A percentile compares a stretch with the other conserved stretches of the same genome.
Conservation (phyloP, 2,888 invertebrate species). For the Diaperis boleti region DNA sequence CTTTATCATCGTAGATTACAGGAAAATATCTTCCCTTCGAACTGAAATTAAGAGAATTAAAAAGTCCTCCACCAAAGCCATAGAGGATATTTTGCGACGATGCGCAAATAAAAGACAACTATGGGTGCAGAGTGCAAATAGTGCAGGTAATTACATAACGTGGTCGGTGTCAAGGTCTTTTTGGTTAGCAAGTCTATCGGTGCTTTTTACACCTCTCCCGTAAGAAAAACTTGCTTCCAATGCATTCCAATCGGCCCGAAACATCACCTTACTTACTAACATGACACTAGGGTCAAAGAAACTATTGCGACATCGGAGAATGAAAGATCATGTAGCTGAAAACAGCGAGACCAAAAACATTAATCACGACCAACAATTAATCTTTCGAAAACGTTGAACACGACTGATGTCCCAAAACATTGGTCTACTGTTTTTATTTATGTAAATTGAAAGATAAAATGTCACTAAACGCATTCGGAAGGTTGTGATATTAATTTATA, state of each 20-base stretch:
- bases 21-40: background rate
- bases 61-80: constrained; percentile 7
- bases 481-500: too few relatives aligned
- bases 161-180: constrained; percentile 48
- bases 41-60: background rate
- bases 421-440: background rate
- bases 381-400: constrained; percentile 15
- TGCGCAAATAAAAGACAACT: constrained; percentile 10
- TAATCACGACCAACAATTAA: constrained; percentile 23
- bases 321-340: constrained; percentile 19
- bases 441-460: background rate
- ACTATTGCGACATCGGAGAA: constrained; percentile 25
- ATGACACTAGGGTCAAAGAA: constrained; percentile 25
- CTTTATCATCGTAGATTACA: constrained; percentile 9
- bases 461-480: background rate
- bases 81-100: constrained; percentile 31
- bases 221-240: constrained; percentile 21
- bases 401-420: constrained; percentile 6
- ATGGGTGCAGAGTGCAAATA: constrained; percentile 41
- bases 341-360: constrained; percentile 15
- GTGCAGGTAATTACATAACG: constrained; percentile 38
- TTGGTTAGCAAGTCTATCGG: constrained; percentile 52
- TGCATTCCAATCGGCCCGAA: constrained; percentile 25
- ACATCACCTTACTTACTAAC: constrained; percentile 21
- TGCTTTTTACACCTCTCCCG: constrained; percentile 52